Evolutionary conservation across 2,888 invertebrate genomes (phyloP), one percentile per base, ranked within the genome.

Genomic region (Thecophora atra): DNA sequence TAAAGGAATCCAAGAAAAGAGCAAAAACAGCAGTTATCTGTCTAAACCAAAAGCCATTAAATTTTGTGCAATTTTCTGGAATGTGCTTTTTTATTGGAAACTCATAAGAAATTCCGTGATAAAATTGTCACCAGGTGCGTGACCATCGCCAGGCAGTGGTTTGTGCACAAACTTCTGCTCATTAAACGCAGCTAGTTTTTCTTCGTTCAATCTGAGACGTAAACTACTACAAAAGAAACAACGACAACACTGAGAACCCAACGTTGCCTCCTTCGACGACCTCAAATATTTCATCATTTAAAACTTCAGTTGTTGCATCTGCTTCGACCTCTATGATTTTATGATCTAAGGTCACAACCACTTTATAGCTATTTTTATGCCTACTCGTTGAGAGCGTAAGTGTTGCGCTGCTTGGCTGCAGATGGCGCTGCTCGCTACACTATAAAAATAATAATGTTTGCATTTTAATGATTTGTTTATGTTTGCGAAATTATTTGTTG

Each of bases 261-360:
- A 37, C 11, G 37, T 37, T 37, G 37, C 37, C 37, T 1, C 37
- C 6, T 37, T 37, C 37, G 11, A 37, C 11, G 6, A 6, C 11
- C 3, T 37, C 37, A 6, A 37, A 1, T 37, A 6, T 2, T 37
- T 1, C 37, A 37, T 2, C 7, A n/a, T n/a, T n/a, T n/a, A n/a
- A n/a, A n/a, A n/a, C n/a, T n/a, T n/a, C n/a, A n/a, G n/a, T n/a
- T n/a, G n/a, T n/a, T n/a, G n/a, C n/a, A n/a, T n/a, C n/a, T n/a
- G n/a, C n/a, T n/a, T 11, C 37, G 3, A 11, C 37, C 37, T 37
- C 1, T 6, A 24, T 11, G 6, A 24, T 68, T 72, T 74, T 71
- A 74, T 56, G 70, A 74, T 70, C 72, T 64, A 72, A 72, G 70
- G 74, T 74, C 74, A 70, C 63, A 74, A 74, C 74, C 74, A 62